Conservation (phyloP, 2,888 invertebrate species). For the Cinara cedri region DNA sequence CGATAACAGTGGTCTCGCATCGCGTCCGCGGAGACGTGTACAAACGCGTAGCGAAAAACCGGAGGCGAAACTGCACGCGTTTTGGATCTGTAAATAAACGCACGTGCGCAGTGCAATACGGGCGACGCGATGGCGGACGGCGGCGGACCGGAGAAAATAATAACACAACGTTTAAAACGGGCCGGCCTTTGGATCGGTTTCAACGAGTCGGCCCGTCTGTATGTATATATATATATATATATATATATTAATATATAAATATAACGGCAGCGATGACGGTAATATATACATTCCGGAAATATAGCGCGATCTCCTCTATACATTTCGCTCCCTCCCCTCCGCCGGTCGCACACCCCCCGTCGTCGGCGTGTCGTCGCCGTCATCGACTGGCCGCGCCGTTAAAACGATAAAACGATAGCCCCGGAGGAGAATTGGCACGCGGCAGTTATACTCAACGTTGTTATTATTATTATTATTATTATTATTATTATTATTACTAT, state of each 20-base stretch:
- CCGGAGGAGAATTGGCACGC: conserved; percentile 31
- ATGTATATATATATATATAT: too few species aligned
- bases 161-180: conserved; percentile 42
- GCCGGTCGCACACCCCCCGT: too few species aligned
- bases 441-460: conserved; percentile 29
- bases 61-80: background rate
- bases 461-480: too few species aligned
- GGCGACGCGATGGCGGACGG: conserved; percentile 14
- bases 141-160: conserved; percentile 16
- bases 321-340: too few species aligned
- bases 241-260: too few species aligned
- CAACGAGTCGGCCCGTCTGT: conserved; percentile 34
- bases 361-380: too few species aligned
- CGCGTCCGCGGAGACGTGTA: background rate
- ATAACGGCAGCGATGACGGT: too few species aligned
- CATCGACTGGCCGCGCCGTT: background rate
- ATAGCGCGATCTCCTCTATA: background rate
- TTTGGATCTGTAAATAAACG: background rate
- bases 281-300: background rate
- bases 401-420: conserved; percentile 36
- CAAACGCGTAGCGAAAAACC: background rate
- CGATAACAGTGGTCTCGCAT: too few species aligned
- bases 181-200: conserved; percentile 51
- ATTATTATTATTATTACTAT: too few species aligned
- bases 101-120: too few species aligned